phyloP scores from a whole-genome alignment of 2,797 vertebrate genomes.

The Helostoma temminkii region DNA sequence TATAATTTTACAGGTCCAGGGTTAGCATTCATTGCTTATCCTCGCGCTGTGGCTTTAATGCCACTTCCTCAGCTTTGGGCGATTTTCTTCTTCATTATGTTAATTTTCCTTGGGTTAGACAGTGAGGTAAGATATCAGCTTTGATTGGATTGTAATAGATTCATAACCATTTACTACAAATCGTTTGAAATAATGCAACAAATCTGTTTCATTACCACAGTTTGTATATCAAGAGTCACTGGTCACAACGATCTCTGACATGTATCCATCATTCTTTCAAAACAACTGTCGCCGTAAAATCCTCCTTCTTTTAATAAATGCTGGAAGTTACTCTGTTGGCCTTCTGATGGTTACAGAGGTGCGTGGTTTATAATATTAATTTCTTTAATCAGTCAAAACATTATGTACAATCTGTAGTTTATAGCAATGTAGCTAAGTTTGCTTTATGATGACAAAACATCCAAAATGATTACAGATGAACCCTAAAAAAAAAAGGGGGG shows the following conservation, averaged over 20 bases:
- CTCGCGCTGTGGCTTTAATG: constrained; percentile 94
- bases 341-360: constrained; percentile 94
- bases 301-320: constrained; percentile 88
- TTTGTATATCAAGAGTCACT: constrained; percentile 94
- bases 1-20: constrained; percentile 88
- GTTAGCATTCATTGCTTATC: constrained; percentile 95
- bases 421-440: too few relatives aligned
- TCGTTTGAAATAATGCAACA: background rate
- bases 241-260: constrained; percentile 91
- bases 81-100: constrained; percentile 94
- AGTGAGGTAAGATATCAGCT: constrained; percentile 87
- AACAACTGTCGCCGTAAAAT: constrained; percentile 87
- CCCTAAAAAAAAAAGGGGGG: too few relatives aligned
- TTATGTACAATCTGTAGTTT: background rate
- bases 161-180: background rate
- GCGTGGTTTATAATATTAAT: constrained; percentile 48
- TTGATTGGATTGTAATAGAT: background rate
- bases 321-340: constrained; percentile 88
- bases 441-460: too few relatives aligned
- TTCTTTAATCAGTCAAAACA: background rate
- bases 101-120: constrained; percentile 94
- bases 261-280: constrained; percentile 89
- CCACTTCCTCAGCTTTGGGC: constrained; percentile 95
- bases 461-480: too few relatives aligned
- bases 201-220: constrained; percentile 70